Conservation (phyloP, 2,888 invertebrate genomes). For the Sphaerophoria rueppellii region DNA sequence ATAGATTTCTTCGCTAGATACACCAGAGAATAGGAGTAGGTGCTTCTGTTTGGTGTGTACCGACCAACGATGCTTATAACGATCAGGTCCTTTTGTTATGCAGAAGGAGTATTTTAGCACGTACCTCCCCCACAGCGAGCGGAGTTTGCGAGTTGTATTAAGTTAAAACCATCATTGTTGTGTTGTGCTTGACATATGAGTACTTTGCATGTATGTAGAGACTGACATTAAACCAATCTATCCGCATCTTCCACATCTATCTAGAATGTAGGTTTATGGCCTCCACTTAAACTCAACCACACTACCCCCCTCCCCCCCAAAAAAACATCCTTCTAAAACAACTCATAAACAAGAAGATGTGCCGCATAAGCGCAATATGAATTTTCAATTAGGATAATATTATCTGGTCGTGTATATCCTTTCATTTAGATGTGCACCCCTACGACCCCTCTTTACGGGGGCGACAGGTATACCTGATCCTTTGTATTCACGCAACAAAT, state of each 20-base stretch:
- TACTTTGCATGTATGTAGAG: slow-evolving; percentile 35
- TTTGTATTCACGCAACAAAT: slow-evolving; percentile 48
- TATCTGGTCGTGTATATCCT: slow-evolving; percentile 42
- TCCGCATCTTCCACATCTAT: not conserved
- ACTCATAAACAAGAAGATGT: slow-evolving; percentile 38
- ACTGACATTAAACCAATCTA: slow-evolving; percentile 31
- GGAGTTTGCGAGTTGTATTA: slow-evolving; percentile 6
- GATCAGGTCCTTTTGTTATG: too few species aligned
- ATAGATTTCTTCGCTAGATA: too few species aligned
- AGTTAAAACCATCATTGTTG: slow-evolving; percentile 44
- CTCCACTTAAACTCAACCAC: not conserved
- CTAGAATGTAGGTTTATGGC: not conserved
- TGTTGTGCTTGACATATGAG: slow-evolving; percentile 40
- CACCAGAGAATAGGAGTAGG: too few species aligned
- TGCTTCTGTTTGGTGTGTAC: too few species aligned
- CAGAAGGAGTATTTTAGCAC: too few species aligned
- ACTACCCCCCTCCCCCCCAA: not conserved
- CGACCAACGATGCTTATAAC: too few species aligned
- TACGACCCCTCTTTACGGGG: too few species aligned
- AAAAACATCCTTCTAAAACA: not conserved
- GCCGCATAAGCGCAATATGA: slow-evolving; percentile 56
- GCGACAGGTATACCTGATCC: slow-evolving; percentile 6
- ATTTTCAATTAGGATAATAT: slow-evolving; percentile 63
- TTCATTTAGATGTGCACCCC: not conserved
- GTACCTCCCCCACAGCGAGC: too few species aligned